Evolutionary conservation across 2,113 vertebrate species (phyloP), one percentile per base, ranked within the genome.

Genomic region (Heteronetta atricapilla): DNA sequence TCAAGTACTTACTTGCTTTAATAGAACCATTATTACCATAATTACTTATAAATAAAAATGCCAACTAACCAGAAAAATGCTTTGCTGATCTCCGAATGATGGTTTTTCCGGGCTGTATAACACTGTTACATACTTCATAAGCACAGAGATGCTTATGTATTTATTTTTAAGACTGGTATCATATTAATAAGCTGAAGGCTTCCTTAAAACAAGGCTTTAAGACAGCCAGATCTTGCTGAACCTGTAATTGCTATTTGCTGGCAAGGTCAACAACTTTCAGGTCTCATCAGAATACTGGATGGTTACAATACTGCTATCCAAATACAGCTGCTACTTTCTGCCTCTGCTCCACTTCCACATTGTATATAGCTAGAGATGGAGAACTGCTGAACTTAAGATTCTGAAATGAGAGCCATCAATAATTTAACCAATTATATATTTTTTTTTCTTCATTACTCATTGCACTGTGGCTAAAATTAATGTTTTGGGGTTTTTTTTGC

Each of bases 391-490:
- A 86, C 64, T 83, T 85, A 93, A 72, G 50, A 52, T 84, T 89
- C 74, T 42, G 90, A 62, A 58, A 53, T 89, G 50, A 89, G 8
- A 90, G 25, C 52, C 75, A 85, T 95, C 81, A 88, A 77, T 84
- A 95, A 92, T 90, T 86, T 66, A 95, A 52, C 19, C 46, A 76
- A 48, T 62, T 88, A 29, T 83, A 83, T 68, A 38, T 38, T 8
- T 78, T 97, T 97, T 91, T 91, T 96, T 75, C 52, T 90, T 80
- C 29, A 66, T 87, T 96, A 60, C 42, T 93, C 23, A 70, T 56
- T 79, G 72, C 23, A 25, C 25, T 66, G 10, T 36, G 72, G 48
- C 58, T 93, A 59, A 88, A 77, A 93, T 50, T n/a, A 91, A 81
- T 42, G 29, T 2, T 44, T 88, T 92, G 79, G 62, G 53, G n/a